Conservation (phyloP, 2,888 invertebrate species). For the Napeogenes sylphis region DNA sequence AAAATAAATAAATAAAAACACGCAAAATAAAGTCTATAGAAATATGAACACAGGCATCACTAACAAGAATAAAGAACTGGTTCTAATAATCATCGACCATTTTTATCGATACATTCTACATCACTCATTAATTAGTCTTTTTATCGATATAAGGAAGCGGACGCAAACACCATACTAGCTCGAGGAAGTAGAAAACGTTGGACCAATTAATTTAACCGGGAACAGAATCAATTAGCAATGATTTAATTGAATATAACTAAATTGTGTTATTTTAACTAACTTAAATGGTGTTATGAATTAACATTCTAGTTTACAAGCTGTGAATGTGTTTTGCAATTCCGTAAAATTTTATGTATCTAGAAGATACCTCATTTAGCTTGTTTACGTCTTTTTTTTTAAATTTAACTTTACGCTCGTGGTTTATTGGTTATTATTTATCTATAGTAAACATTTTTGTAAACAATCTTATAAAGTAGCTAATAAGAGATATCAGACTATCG, state of each 20-base stretch:
- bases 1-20: too few species aligned
- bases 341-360: not conserved
- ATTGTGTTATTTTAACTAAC: slow-evolving; percentile 16
- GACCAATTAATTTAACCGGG: slow-evolving; percentile 28
- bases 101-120: not conserved
- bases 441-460: too few species aligned
- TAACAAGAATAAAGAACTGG: not conserved
- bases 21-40: too few species aligned
- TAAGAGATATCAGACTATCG: too few species aligned
- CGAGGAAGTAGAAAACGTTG: slow-evolving; percentile 35
- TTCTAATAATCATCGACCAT: slow-evolving; percentile 4
- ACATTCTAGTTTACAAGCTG: not conserved
- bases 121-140: slow-evolving; percentile 27
- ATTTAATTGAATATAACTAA: slow-evolving; percentile 14
- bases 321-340: not conserved
- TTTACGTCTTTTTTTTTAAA: too few species aligned
- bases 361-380: too few species aligned
- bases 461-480: too few species aligned
- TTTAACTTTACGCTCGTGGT: too few species aligned
- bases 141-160: slow-evolving; percentile 31
- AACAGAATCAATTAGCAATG: slow-evolving; percentile 25
- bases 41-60: not conserved
- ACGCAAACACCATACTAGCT: slow-evolving; percentile 32
- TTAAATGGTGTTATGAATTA: slow-evolving; percentile 4
- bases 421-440: too few species aligned